Evolutionary conservation across 2,888 invertebrate species (phyloP).

Genomic region (Alloscopus bannaensis): DNA sequence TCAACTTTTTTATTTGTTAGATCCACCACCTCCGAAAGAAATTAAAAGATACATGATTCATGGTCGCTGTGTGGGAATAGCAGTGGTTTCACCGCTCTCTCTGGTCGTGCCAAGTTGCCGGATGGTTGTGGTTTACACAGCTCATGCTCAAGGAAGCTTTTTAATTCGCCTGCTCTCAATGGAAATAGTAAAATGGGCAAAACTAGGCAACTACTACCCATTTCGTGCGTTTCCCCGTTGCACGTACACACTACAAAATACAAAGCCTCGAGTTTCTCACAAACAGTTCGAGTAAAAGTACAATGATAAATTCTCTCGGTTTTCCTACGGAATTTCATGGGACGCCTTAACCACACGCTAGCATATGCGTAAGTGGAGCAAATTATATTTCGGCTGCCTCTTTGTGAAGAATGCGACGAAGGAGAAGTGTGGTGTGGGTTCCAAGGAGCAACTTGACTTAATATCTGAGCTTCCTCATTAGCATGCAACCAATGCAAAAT

Average conservation of each 20-base stretch:
- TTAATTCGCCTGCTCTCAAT: slow-evolving; percentile 34
- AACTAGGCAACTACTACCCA: not conserved
- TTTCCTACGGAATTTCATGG: slow-evolving; percentile 45
- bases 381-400: not conserved
- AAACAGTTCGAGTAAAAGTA: slow-evolving; percentile 31
- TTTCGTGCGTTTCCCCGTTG: not conserved
- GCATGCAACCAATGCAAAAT: slow-evolving; percentile 71
- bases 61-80: slow-evolving; percentile 41
- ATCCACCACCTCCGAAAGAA: slow-evolving; percentile 33
- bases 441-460: slow-evolving; percentile 35
- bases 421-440: slow-evolving; percentile 9
- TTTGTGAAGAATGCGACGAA: slow-evolving; percentile 6
- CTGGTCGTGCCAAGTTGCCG: slow-evolving; percentile 33
- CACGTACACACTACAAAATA: not conserved
- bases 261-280: not conserved
- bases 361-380: slow-evolving; percentile 9
- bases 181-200: not conserved
- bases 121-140: slow-evolving; percentile 33
- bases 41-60: slow-evolving; percentile 40
- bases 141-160: slow-evolving; percentile 18
- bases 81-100: slow-evolving; percentile 33
- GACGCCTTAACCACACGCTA: slow-evolving; percentile 40
- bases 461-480: slow-evolving; percentile 64
- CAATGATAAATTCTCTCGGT: slow-evolving; percentile 47
- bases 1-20: slow-evolving; percentile 35